Evolutionary conservation across 2,888 invertebrate genomes (phyloP), one percentile per base, ranked within the genome.

Genomic region (Augiades crinisus): DNA sequence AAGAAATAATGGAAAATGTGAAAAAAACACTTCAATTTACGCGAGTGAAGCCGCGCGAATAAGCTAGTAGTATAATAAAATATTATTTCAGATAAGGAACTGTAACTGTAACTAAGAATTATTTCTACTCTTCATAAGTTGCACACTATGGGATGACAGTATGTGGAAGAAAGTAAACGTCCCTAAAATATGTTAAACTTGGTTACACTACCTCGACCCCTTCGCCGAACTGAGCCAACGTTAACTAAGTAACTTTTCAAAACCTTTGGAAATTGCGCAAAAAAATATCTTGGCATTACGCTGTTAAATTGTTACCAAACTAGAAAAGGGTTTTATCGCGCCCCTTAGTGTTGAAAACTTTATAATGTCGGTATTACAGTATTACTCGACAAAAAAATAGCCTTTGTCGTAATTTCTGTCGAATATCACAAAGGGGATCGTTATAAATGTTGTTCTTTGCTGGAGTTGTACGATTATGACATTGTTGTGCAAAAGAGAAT

Each of bases 161-260:
- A n/a, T n/a, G n/a, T n/a, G n/a, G n/a, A n/a, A n/a, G n/a, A n/a
- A n/a, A n/a, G n/a, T n/a, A n/a, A n/a, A n/a, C n/a, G 4, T 10
- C n/a, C 27, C 14, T 16, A n/a, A 40, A 40, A 40, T 7, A 7
- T 5, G 5, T 8, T 13, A 21, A 14, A 21, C 10, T 5, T 45
- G 45, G 45, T 22, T 4, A 12, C 22, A 14, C 17, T 33, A 27
- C 10, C 21, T 10, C 37, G 44, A 44, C 37, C 55, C 55, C 13
- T 37, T 37, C 36, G 12, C 17, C 13, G 31, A 50, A 49, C 51
- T 13, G 31, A 36, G 22, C 41, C 43, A 10, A 8, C 40, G 17
- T 17, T 55, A 51, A 54, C 50, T 41, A 46, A 54, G 50, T 50
- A 50, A 51, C 46, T 46, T 54, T 54, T 49, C 51, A 55, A 55